A percentile compares a stretch with the other conserved stretches of the same genome.
These are phyloP conservation scores for Poliocrania exsul DNA, from an alignment of 2,797 vertebrate genomes.

Conservation along the genomic window DNA sequence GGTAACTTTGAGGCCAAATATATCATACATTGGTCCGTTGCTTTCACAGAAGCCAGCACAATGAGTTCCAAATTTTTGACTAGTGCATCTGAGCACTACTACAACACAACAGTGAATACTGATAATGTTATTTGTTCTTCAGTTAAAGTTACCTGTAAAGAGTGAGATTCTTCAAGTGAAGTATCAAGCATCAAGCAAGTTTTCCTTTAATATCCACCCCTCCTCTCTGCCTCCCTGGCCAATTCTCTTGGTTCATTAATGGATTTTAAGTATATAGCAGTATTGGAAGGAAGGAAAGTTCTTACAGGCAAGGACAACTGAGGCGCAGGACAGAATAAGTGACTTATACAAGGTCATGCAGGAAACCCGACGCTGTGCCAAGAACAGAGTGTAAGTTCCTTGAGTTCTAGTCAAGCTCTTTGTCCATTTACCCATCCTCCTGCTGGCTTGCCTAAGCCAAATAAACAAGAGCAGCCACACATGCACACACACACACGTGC, in stretches of 20 bases:
- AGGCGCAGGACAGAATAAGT: conserved; percentile 30
- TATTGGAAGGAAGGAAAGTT: conserved; percentile 37
- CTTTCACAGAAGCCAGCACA: background rate
- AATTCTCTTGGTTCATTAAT: background rate
- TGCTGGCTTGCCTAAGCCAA: conserved; percentile 8
- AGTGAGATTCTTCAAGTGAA: background rate
- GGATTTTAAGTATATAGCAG: background rate
- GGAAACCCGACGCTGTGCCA: conserved; percentile 47
- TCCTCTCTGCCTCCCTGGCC: background rate
- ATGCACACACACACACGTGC: background rate
- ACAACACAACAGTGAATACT: background rate
- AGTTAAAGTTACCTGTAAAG: conserved; percentile 6
- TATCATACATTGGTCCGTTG: background rate
- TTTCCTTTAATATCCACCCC: background rate
- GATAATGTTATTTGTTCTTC: conserved; percentile 23
- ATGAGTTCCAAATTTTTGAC: background rate
- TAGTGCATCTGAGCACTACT: background rate
- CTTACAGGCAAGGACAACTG: background rate
- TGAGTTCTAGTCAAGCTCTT: conserved; percentile 51
- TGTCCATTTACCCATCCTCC: conserved; percentile 42
- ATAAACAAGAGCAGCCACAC: background rate
- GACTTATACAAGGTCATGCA: conserved; percentile 66
- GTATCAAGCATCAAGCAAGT: conserved; percentile 1
- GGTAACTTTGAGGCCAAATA: conserved; percentile 13
- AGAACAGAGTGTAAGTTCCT: conserved; percentile 60